Conservation (phyloP, 1,140 invertebrate genomes). For the Euglossa dilemma region DNA sequence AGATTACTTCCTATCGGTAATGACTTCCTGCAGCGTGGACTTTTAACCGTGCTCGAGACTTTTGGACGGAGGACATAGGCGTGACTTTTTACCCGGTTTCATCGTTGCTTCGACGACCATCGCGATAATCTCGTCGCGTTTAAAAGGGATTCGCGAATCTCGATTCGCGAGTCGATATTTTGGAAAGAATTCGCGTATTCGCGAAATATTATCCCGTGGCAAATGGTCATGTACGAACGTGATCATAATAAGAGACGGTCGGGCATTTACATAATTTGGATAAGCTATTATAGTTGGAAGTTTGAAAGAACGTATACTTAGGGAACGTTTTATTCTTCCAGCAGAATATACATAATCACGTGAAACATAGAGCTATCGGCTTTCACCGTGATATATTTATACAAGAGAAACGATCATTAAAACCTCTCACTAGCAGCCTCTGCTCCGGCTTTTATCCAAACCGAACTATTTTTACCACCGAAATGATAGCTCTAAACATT, state of each 20-base stretch:
- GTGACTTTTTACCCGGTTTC: neutral
- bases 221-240: neutral
- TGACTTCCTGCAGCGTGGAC: slow-evolving; percentile 1
- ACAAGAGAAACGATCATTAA: neutral
- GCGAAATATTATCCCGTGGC: no score
- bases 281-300: neutral
- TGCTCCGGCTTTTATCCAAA: neutral
- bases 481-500: neutral
- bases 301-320: neutral
- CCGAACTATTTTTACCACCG: neutral
- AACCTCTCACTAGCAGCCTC: neutral
- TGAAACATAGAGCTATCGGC: neutral
- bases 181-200: no score
- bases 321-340: neutral
- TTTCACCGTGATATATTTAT: neutral
- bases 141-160: neutral
- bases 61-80: neutral
- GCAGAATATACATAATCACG: neutral
- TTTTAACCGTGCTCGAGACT: neutral
- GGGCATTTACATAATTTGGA: neutral
- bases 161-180: neutral
- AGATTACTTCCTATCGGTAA: slow-evolving; percentile 26
- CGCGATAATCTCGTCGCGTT: no score
- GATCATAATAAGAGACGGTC: neutral
- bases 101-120: neutral